Evolutionary conservation across 2,113 vertebrate species (phyloP).

Genomic region (Diadophis punctatus): DNA sequence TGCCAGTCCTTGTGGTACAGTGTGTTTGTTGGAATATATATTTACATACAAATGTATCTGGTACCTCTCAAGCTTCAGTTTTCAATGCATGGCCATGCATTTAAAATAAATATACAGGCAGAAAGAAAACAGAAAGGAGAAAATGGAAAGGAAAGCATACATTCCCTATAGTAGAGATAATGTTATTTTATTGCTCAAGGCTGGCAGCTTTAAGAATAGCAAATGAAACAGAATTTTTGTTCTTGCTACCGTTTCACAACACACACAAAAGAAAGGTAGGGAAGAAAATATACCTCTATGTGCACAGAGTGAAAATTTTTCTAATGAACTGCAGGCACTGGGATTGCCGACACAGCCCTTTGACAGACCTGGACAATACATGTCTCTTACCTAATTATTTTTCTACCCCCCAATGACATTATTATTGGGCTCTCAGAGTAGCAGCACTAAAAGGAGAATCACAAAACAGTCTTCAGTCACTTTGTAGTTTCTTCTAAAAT

Average conservation of each 20-base stretch:
- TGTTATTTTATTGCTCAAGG: not conserved
- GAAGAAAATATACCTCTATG: not conserved
- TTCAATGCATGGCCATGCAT: not conserved
- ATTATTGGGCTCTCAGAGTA: not conserved
- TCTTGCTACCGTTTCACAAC: conserved; percentile 6
- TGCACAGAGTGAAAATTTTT: fast-evolving
- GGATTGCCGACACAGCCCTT: not conserved
- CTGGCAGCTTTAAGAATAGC: conserved; percentile 19
- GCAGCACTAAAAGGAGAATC: not conserved
- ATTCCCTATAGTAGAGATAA: not conserved
- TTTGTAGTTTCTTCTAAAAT: conserved; percentile 7
- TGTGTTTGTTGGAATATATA: not conserved
- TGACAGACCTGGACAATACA: not conserved
- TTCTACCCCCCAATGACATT: not conserved
- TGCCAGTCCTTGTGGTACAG: not conserved
- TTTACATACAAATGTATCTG: not conserved
- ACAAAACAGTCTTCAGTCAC: conserved; percentile 26
- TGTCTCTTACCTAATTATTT: fast-evolving
- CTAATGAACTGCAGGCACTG: not conserved
- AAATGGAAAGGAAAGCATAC: not conserved
- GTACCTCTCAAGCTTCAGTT: not conserved
- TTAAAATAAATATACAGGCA: not conserved
- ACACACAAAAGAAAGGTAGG: not conserved
- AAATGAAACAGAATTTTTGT: not conserved
- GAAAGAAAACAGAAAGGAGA: not conserved